Conservation (phyloP, 2,797 vertebrate species). For the Notolabrus celidotus region DNA sequence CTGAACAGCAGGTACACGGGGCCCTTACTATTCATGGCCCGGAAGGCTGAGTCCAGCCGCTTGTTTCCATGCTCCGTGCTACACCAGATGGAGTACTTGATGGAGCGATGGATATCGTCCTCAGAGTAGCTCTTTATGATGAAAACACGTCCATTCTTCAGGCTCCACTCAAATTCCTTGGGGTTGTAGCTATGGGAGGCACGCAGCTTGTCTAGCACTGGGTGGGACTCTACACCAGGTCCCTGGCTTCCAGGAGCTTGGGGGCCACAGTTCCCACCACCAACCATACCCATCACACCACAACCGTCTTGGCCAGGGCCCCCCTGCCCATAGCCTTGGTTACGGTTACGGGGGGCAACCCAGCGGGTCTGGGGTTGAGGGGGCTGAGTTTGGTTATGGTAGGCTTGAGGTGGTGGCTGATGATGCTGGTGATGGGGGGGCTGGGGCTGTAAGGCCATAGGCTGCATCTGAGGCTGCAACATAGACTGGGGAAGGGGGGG, state of each 20-base stretch:
- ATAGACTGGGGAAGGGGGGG: constrained; percentile 78
- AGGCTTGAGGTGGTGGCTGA: constrained; percentile 87
- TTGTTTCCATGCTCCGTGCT: constrained; percentile 99
- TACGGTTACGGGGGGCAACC: constrained; percentile 94
- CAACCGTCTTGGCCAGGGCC: constrained; percentile 78
- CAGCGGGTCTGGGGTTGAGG: constrained; percentile 91
- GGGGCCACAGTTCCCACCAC: constrained; percentile 70
- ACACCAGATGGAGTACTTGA: constrained; percentile 99
- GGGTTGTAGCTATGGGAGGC: constrained; percentile 96
- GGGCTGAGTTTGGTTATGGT: constrained; percentile 90
- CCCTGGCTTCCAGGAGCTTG: constrained; percentile 57
- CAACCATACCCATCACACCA: constrained; percentile 76
- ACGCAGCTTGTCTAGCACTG: constrained; percentile 94
- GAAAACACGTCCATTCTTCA: constrained; percentile 94
- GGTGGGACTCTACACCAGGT: constrained; percentile 89
- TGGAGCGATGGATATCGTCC: constrained; percentile 99
- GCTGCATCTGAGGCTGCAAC: constrained; percentile 86
- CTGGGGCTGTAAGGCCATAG: constrained; percentile 87
- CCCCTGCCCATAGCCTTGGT: constrained; percentile 89
- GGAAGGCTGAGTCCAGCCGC: constrained; percentile 94
- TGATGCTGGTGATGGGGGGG: constrained; percentile 81
- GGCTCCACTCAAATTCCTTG: constrained; percentile 96
- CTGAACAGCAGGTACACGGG: constrained; percentile 96
- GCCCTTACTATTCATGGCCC: constrained; percentile 89
- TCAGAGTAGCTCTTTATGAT: constrained; percentile 99